Percentiles rank a stretch among this genome's conserved stretches.
Conservation (phyloP, 2,113 vertebrate genomes). For the Hemibagrus wyckioides region DNA sequence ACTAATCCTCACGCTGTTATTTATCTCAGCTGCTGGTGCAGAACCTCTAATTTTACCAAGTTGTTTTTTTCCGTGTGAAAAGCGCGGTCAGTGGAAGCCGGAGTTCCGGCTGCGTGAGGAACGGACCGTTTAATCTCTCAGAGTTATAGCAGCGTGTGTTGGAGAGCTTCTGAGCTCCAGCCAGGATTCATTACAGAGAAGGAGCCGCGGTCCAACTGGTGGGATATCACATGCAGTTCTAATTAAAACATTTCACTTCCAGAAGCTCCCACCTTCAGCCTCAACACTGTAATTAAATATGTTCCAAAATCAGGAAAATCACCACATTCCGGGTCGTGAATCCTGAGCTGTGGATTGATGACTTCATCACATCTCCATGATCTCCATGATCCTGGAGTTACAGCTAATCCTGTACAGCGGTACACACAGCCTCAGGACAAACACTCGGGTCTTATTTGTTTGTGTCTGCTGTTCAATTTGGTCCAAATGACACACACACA, state of each 20-base stretch:
- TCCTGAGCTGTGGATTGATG: not conserved
- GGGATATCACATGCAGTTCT: not conserved
- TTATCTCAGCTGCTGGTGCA: not conserved
- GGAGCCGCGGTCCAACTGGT: not conserved
- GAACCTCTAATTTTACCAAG: not conserved
- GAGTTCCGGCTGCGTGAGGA: not conserved
- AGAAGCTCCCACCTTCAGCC: not conserved
- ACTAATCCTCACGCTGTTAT: not conserved
- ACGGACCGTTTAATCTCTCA: not conserved
- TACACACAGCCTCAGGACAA: no score
- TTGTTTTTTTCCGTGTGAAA: not conserved
- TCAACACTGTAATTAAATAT: not conserved
- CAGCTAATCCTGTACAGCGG: not conserved
- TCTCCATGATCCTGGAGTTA: not conserved
- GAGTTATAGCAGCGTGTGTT: not conserved
- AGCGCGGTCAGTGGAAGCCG: not conserved
- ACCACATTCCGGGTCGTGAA: not conserved
- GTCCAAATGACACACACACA: not conserved
- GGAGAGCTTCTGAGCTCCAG: not conserved
- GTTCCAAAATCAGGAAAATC: not conserved
- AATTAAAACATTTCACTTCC: not conserved
- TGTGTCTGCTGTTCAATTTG: not conserved
- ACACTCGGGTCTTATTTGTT: not conserved
- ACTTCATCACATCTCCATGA: not conserved
- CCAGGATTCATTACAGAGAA: not conserved